A percentile compares a stretch with the other conserved stretches of the same genome.
These are phyloP conservation scores for Drosophila kepulauana DNA, from an alignment of 1,140 invertebrate genomes.

Conservation along the genomic window DNA sequence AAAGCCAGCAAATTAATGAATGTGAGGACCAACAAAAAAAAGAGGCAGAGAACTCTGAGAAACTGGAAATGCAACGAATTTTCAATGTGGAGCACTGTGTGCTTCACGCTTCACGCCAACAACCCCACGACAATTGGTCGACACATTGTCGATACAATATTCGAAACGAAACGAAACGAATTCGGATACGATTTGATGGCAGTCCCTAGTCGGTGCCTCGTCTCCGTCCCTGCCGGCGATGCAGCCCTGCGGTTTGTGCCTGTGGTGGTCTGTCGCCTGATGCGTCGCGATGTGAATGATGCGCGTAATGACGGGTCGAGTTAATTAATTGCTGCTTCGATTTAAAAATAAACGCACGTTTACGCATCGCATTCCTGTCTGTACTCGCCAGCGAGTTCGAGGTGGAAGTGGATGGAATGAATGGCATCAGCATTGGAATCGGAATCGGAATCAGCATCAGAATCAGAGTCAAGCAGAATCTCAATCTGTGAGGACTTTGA, in stretches of 20 bases:
- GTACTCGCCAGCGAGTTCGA: constrained; percentile 33
- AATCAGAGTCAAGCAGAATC: constrained; percentile 39
- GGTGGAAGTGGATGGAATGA: constrained; percentile 59
- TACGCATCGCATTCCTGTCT: constrained; percentile 72
- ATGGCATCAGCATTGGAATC: constrained; percentile 60
- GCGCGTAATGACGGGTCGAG: constrained; percentile 81
- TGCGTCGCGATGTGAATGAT: constrained; percentile 77
- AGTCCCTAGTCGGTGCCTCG: not conserved
- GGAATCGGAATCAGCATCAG: constrained; percentile 62
- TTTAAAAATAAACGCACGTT: constrained; percentile 83
- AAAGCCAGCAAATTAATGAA: constrained; percentile 62
- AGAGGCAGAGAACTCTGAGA: not conserved
- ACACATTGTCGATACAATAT: constrained; percentile 36
- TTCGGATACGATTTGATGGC: not conserved
- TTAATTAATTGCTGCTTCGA: constrained; percentile 82
- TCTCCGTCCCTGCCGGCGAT: not conserved
- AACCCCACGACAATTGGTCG: constrained; percentile 41
- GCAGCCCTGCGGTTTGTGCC: constrained; percentile 38
- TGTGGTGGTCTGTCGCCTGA: constrained; percentile 81
- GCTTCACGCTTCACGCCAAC: constrained; percentile 64
- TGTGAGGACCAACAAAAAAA: constrained; percentile 54
- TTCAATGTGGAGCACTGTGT: constrained; percentile 65
- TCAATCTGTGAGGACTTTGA: constrained; percentile 54
- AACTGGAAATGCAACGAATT: constrained; percentile 35
- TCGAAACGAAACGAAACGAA: not conserved